Evolutionary conservation across 2,113 vertebrate genomes (phyloP), one percentile per base, ranked within the genome.

Genomic region (Pipa parva): DNA sequence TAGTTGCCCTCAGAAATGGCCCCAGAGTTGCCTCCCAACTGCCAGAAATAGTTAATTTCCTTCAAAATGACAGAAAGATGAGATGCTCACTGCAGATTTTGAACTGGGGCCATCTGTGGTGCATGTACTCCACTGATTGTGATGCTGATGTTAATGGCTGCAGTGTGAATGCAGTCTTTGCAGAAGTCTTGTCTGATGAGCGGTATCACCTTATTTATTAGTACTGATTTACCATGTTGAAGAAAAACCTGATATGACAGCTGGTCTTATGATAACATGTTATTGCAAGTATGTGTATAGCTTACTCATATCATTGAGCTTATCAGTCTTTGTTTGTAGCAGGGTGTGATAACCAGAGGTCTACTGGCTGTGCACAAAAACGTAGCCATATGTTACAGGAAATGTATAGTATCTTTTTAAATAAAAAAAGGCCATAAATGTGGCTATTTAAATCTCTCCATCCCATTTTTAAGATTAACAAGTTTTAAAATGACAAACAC

Each of bases 191-290:
- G 71, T 76, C 77, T 87, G 74, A 75, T 79, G 78, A 85, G 87
- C 81, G 80, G 75, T 81, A 85, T 85, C 83, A 84, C 81, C 84
- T 86, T 85, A 88, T 85, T 89, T 89, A 89, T 89, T 89, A 89
- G 80, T 73, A 79, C 81, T 87, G 84, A 89, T 88, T 89, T 87
- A 85, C 81, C 82, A 77, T 80, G 83, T 84, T 89, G 86, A 89
- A 89, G 87, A 87, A 87, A 86, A 63, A 45, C 29, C 84, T 84
- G 84, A 89, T 88, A 87, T 62, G 83, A 80, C 88, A 90, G 83
- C 87, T 87, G 87, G 77, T 78, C 78, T 79, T 48, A 37, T 81
- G 85, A 83, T 84, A 80, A 84, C 79, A 76, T 80, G 77, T 89
- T 87, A 89, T 89, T 89, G 83, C 83, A 77, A 84, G 77, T 83